Percentiles rank a stretch among this genome's conserved stretches.
Evolutionary conservation across 1,140 invertebrate genomes (phyloP).

Genomic region (Ladona fulva): DNA sequence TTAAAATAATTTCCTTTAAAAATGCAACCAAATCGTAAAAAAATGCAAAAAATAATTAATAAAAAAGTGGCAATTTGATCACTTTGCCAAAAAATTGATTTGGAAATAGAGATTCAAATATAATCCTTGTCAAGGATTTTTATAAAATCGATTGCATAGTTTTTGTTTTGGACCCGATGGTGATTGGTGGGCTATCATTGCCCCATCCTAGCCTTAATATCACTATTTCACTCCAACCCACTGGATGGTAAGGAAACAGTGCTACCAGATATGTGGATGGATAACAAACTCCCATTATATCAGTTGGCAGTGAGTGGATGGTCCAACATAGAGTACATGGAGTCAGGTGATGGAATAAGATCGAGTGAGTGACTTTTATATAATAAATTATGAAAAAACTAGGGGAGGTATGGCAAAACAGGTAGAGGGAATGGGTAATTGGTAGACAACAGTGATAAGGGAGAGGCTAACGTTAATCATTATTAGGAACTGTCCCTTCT

Average conservation of each 20-base stretch:
- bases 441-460: neutral
- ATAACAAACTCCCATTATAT: neutral
- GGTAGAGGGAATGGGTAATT: neutral
- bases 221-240: neutral
- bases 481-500: neutral
- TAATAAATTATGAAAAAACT: neutral
- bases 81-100: neutral
- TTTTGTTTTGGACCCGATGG: constrained; percentile 4
- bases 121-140: neutral
- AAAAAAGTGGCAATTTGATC: neutral
- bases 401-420: neutral
- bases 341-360: constrained; percentile 5
- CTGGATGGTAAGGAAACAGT: neutral
- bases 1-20: neutral
- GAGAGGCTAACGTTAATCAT: constrained; percentile 1
- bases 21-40: neutral
- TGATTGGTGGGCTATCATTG: neutral
- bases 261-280: constrained; percentile 8
- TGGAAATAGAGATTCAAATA: neutral
- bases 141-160: neutral
- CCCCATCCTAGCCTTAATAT: neutral
- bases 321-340: neutral
- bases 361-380: neutral
- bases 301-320: constrained; percentile 7
- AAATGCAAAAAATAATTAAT: constrained; percentile 1